phyloP scores from a whole-genome alignment of 2,888 invertebrate genomes.

The Limulus polyphemus region DNA sequence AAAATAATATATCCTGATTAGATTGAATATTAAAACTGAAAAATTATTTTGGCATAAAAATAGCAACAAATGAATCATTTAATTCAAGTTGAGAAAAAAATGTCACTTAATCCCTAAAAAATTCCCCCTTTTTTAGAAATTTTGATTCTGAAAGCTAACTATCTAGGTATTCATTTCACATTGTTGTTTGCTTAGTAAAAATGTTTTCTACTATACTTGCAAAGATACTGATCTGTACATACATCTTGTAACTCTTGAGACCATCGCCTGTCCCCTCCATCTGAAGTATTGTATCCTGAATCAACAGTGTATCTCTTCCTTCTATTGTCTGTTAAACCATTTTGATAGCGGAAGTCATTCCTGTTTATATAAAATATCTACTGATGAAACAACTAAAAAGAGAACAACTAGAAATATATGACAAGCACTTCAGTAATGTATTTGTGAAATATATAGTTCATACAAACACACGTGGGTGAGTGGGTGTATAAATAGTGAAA shows the following conservation, averaged over 20 bases:
- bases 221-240: constrained; percentile 1
- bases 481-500: no score
- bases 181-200: not conserved
- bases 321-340: constrained; percentile 33
- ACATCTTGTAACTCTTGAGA: constrained; percentile 32
- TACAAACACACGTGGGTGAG: no score
- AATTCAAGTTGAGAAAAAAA: no score
- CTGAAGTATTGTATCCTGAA: constrained; percentile 77
- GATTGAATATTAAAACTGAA: not conserved
- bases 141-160: no score
- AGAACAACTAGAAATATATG: not conserved
- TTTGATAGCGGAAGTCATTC: constrained; percentile 21
- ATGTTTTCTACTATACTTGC: not conserved
- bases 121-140: not conserved
- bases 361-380: constrained; percentile 6
- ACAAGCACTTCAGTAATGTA: not conserved
- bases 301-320: constrained; percentile 64
- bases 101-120: not conserved
- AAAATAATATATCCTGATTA: not conserved
- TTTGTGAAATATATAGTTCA: not conserved
- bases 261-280: constrained; percentile 47
- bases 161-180: not conserved
- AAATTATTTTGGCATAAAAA: no score
- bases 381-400: not conserved
- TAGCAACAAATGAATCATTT: no score